Conservation (phyloP, 2,113 vertebrate genomes). For the Callaeas wilsoni region DNA sequence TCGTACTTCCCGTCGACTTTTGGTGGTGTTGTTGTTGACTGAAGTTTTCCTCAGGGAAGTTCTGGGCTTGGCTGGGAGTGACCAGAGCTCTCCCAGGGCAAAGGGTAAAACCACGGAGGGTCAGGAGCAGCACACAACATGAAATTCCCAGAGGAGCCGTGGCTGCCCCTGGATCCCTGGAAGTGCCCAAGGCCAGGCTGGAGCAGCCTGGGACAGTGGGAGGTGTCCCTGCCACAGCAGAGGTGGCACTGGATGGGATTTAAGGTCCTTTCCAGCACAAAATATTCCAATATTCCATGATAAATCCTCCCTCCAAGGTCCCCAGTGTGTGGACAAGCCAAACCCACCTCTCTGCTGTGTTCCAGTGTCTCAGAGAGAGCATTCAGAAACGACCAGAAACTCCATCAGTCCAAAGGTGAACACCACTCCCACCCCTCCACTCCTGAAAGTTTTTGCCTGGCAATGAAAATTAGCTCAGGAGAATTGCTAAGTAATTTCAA, state of each 20-base stretch:
- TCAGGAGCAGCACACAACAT: not conserved
- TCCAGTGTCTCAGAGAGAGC: no score
- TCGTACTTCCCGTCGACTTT: not conserved
- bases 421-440: not conserved
- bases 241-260: rapidly evolving
- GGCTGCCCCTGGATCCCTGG: not conserved
- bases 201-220: not conserved
- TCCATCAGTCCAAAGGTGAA: not conserved
- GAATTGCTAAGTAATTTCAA: constrained; percentile 61
- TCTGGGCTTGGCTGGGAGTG: not conserved
- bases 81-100: not conserved
- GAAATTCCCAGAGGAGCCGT: not conserved
- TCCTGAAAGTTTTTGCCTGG: constrained; percentile 36
- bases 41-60: not conserved
- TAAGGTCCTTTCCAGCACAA: not conserved
- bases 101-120: no score
- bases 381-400: not conserved
- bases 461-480: constrained; percentile 56
- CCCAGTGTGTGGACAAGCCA: not conserved
- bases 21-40: not conserved
- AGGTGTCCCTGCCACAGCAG: not conserved
- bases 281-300: not conserved
- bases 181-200: rapidly evolving
- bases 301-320: not conserved
- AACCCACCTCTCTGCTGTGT: not conserved